Evolutionary conservation across 2,113 vertebrate genomes (phyloP).

Genomic region (Neopipo cinnamomea): DNA sequence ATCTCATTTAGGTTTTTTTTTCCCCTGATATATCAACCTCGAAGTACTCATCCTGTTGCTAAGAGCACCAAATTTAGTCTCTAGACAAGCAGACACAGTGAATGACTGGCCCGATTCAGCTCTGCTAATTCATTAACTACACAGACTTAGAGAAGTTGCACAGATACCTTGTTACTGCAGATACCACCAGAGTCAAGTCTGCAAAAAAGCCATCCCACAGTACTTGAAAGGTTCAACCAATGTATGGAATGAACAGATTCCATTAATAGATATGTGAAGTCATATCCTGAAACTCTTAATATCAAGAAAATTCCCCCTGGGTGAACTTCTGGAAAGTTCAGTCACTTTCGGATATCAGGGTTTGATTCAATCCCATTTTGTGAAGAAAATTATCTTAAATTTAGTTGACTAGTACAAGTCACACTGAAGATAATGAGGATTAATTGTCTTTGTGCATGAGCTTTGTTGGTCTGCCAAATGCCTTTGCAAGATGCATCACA

Average conservation of each 20-base stretch:
- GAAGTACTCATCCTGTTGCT: background rate
- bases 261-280: background rate
- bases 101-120: constrained; percentile 1
- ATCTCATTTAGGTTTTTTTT: background rate
- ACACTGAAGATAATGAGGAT: background rate
- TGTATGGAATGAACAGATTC: background rate
- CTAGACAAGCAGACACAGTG: background rate
- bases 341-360: background rate
- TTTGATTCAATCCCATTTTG: background rate
- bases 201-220: background rate
- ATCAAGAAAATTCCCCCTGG: background rate
- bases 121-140: background rate
- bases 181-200: background rate
- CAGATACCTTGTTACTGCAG: background rate
- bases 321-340: background rate
- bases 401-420: background rate
- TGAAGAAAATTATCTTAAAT: background rate
- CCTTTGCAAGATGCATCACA: background rate
- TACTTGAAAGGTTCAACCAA: background rate
- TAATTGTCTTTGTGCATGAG: background rate
- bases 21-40: background rate
- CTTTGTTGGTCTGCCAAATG: constrained; percentile 5
- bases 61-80: constrained; percentile 1
- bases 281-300: background rate
- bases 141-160: background rate